Evolutionary conservation across 2,888 invertebrate genomes (phyloP).

Genomic region (Argyresthia goedartella): DNA sequence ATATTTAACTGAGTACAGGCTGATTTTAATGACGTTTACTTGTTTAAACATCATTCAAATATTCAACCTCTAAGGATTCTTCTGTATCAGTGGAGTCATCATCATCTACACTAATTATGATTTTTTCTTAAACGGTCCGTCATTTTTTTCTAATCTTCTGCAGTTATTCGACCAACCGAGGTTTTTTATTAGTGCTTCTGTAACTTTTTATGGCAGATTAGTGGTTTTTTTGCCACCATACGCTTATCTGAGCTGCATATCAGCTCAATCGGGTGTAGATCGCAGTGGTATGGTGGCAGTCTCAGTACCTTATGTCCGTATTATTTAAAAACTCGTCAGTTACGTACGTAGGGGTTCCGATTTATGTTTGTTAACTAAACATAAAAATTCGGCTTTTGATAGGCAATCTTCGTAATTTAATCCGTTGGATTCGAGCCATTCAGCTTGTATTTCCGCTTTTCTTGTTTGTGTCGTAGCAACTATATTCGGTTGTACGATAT

Average conservation of each 20-base stretch:
- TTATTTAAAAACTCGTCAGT: neutral
- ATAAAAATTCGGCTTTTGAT: neutral
- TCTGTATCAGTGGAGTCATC: no score
- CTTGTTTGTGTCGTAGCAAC: neutral
- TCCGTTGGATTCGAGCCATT: neutral
- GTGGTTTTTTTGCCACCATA: neutral
- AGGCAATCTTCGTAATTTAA: no score
- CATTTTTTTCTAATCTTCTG: neutral
- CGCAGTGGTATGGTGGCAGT: no score
- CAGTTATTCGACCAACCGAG: neutral
- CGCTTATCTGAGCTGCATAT: no score
- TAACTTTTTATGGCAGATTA: no score
- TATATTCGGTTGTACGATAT: no score
- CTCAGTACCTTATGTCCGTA: neutral
- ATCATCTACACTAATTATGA: neutral
- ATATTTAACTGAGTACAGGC: no score
- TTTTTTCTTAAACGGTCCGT: neutral
- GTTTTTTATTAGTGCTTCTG: neutral
- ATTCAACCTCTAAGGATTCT: no score
- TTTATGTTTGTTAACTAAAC: neutral
- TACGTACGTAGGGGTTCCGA: neutral
- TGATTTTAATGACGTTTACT: no score
- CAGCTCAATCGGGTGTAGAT: no score
- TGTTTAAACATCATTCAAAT: no score
- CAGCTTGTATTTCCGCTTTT: neutral